phyloP scores from a whole-genome alignment of 2,113 vertebrate species.

The Saccopteryx bilineata region DNA sequence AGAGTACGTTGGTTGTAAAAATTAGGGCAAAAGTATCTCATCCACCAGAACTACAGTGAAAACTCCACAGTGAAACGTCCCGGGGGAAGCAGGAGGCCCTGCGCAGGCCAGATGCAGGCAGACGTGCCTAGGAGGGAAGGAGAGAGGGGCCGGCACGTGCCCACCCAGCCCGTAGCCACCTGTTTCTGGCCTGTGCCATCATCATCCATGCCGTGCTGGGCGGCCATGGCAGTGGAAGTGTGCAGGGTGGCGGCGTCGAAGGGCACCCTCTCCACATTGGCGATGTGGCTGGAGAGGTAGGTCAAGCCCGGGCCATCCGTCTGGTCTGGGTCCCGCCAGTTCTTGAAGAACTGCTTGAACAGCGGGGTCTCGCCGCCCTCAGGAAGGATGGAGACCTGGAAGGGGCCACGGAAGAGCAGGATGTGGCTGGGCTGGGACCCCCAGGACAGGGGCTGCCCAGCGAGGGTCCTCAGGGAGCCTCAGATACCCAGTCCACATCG shows the following conservation, averaged over 20 bases:
- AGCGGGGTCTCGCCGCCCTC: slow-evolving; percentile 97
- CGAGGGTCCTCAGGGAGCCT: neutral
- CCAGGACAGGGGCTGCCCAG: neutral
- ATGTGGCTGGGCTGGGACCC: neutral
- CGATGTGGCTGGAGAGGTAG: slow-evolving; percentile 95
- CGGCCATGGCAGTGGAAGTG: slow-evolving; percentile 95
- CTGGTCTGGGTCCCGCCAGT: slow-evolving; percentile 96
- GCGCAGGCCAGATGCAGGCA: neutral
- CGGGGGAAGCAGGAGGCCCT: neutral
- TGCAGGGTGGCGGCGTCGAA: slow-evolving; percentile 95
- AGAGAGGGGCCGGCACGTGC: rapidly evolving
- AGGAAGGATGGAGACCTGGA: slow-evolving; percentile 94
- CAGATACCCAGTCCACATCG: neutral
- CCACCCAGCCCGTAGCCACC: slow-evolving; percentile 71
- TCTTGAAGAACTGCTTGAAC: slow-evolving; percentile 99
- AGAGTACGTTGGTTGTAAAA: neutral
- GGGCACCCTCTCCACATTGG: slow-evolving; percentile 94
- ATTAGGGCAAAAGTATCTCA: neutral
- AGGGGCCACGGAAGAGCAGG: neutral
- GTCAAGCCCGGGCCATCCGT: slow-evolving; percentile 93
- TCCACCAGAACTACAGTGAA: neutral
- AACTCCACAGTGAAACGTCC: neutral
- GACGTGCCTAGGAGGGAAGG: rapidly evolving
- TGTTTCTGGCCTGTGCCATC: slow-evolving; percentile 94
- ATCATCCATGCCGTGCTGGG: slow-evolving; percentile 98